phyloP scores from a whole-genome alignment of 2,888 invertebrate species.

The Habroteleia sp. region DNA sequence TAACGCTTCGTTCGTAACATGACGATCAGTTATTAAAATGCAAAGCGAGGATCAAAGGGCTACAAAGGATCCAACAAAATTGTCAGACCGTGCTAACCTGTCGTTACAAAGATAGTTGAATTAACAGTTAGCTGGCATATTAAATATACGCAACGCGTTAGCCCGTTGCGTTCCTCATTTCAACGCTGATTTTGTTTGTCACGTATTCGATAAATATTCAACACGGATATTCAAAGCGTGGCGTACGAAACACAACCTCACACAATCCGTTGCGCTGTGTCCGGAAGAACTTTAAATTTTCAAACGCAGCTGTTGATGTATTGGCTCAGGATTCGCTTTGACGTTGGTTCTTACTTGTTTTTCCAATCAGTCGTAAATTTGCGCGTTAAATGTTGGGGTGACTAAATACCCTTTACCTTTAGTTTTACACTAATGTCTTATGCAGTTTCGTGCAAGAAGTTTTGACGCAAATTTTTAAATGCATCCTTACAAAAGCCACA shows the following conservation, averaged over 20 bases:
- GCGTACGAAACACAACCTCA: constrained; percentile 2
- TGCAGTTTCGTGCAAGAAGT: background rate
- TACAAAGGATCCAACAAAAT: constrained; percentile 68
- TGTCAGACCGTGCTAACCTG: constrained; percentile 54
- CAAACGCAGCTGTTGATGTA: constrained; percentile 14
- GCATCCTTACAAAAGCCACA: too few relatives aligned
- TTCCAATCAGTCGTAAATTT: constrained; percentile 6
- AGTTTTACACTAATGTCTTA: too few relatives aligned
- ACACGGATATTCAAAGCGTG: constrained; percentile 30
- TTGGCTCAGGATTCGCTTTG: constrained; percentile 7
- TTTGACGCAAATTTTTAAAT: too few relatives aligned
- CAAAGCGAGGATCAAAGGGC: constrained; percentile 74
- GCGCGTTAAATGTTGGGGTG: constrained; percentile 4
- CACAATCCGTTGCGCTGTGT: constrained; percentile 2
- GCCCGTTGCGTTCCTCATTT: constrained; percentile 27
- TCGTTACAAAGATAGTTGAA: constrained; percentile 54
- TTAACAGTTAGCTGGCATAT: constrained; percentile 37
- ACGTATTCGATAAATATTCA: constrained; percentile 54
- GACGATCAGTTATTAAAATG: constrained; percentile 73
- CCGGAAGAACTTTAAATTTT: constrained; percentile 20
- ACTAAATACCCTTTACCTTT: too few relatives aligned
- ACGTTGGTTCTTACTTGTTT: constrained; percentile 13
- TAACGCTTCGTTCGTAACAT: constrained; percentile 54
- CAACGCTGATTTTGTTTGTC: constrained; percentile 48
- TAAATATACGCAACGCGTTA: constrained; percentile 38